Evolutionary conservation across 2,113 vertebrate species (phyloP), one percentile per base, ranked within the genome.

Genomic region (Burhinus oedicnemus): DNA sequence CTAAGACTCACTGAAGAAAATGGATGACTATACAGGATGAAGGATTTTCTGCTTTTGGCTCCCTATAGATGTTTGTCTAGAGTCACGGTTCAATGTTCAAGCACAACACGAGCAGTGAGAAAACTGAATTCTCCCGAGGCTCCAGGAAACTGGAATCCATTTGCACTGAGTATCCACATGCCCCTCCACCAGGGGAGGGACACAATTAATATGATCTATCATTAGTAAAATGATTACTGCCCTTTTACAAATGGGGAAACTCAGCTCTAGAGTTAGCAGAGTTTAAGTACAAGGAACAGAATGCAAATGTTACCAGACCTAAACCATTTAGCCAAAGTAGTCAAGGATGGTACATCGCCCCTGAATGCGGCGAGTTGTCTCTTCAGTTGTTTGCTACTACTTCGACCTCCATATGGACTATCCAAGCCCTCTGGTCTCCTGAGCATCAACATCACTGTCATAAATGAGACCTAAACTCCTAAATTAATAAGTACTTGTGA

Each of bases 121-220:
- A 81, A 17, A 23, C 15, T 5, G 25, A 42, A 65, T 61, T 83
- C 32, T 40, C 27, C 54, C 4, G 26, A 60, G 34, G 27, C 49
- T 51, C 51, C 47, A 52, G 49, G 13, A 65, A 54, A 17, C 23
- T 7, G 6, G 4, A 22, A 51, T 19, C 25, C 26, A 3, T 3
- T n/a, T 19, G 6, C 1, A 19, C 9, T 6, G 1, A 21, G 25
- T 5, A 9, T 5, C 17, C 22, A 9, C 3, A 5, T 0, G 14
- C 11, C 19, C 15, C 5, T 64, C 26, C 40, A 30, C 5, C 54
- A 42, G 49, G 32, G n/a, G 7, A 74, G 32, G 20, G 49, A 57
- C 10, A 2, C 2, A 2, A 14, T 18, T 19, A 11, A n/a, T 6
- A 4, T 1, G 29, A 66, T 7, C 62, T 49, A 3, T 19, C 38